A percentile compares a stretch with the other conserved stretches of the same genome.
phyloP scores from a whole-genome alignment of 2,797 vertebrate species.

The Neopelma chrysocephalum region DNA sequence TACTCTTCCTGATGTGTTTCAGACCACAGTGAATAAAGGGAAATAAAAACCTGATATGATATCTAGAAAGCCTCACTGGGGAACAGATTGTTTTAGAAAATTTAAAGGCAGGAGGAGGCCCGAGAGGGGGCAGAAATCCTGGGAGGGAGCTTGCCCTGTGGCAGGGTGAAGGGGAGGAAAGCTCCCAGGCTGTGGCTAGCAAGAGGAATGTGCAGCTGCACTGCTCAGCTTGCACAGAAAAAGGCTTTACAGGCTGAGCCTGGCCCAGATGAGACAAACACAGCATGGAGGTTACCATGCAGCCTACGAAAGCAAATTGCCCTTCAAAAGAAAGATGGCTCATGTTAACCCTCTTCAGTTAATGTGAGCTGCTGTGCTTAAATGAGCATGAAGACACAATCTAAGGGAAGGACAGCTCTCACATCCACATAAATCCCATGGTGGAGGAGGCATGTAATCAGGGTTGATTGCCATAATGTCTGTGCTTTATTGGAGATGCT shows the following conservation, averaged over 20 bases:
- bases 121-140: background rate
- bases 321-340: background rate
- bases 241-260: background rate
- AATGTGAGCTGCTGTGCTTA: background rate
- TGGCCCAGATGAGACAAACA: background rate
- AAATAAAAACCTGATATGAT: background rate
- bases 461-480: background rate
- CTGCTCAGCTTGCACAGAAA: background rate
- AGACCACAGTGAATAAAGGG: background rate
- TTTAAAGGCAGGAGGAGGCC: background rate
- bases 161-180: background rate
- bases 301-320: background rate
- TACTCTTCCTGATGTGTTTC: background rate
- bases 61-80: background rate
- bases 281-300: background rate
- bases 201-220: background rate
- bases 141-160: accelerated
- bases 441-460: background rate
- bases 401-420: background rate
- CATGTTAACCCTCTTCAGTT: background rate
- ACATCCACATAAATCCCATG: background rate
- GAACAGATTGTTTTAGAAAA: background rate
- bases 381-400: constrained; percentile 1
- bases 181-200: background rate
- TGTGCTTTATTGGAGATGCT: background rate